A percentile compares a stretch with the other conserved stretches of the same genome.
Evolutionary conservation across 2,888 invertebrate species (phyloP).

Genomic region (Scaptomyza parva): DNA sequence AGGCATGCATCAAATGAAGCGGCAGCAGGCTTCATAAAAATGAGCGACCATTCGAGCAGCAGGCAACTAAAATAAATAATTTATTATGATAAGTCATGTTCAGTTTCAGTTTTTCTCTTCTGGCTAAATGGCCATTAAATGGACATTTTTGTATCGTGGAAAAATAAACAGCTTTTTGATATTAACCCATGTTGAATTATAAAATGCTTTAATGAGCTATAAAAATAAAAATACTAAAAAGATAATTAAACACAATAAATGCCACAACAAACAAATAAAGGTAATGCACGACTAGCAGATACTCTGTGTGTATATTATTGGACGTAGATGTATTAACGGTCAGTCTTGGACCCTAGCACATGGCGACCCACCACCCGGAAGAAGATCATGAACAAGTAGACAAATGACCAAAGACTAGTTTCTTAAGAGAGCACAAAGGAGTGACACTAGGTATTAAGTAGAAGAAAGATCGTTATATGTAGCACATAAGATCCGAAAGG

Average conservation of each 20-base stretch:
- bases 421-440: too few relatives aligned
- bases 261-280: too few relatives aligned
- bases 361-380: too few relatives aligned
- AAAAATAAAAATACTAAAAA: slow-evolving; percentile 12
- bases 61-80: slow-evolving; percentile 65
- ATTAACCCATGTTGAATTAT: slow-evolving; percentile 1
- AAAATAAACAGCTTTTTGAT: slow-evolving; percentile 15
- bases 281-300: not conserved
- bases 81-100: slow-evolving; percentile 69
- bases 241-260: slow-evolving; percentile 1
- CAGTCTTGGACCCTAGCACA: too few relatives aligned
- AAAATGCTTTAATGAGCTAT: slow-evolving; percentile 13
- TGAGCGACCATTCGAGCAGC: slow-evolving; percentile 36
- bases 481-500: too few relatives aligned
- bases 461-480: too few relatives aligned
- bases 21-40: slow-evolving; percentile 52
- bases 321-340: too few relatives aligned
- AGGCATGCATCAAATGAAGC: slow-evolving; percentile 69
- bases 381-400: too few relatives aligned
- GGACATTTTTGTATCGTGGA: slow-evolving; percentile 9
- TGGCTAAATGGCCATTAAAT: slow-evolving; percentile 21
- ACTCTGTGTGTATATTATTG: too few relatives aligned
- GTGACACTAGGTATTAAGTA: too few relatives aligned
- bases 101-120: too few relatives aligned
- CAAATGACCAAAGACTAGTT: too few relatives aligned